Base-by-base conservation (phyloP, 1,140 invertebrate species). In the Philaenus spumarius region DNA sequence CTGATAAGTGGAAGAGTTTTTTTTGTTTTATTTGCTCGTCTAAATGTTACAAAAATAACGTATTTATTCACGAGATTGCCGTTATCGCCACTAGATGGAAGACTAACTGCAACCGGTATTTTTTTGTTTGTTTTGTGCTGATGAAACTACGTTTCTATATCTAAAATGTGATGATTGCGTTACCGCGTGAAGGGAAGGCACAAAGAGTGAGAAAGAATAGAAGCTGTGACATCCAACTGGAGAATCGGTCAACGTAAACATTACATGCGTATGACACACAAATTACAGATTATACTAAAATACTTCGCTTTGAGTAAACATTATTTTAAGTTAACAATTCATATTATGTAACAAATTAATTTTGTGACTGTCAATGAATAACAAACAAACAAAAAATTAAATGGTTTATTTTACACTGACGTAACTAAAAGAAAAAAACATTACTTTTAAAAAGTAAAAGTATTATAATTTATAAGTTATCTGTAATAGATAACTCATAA, bases 191-290 rank as follows among this genome's bases (percentile, higher is more conserved):
- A 35, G 23, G 50, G 50, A 53, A 53, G 50, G 50, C 50, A 53
- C 50, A 39, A 35, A 53, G 34, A 53, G 50, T 53, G 50, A 26
- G 26, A 30, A 30, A 30, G 26, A 30, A 30, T 30, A 30, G 3
- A 30, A 5, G 30, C 30, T 53, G 50, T 53, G 50, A 53, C 50
- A 53, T 35, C n/a, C 50, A 53, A 17, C 50, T 19, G 12, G n/a
- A n/a, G n/a, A n/a, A n/a, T n/a, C n/a, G n/a, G n/a, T n/a, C n/a
- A n/a, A n/a, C n/a, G n/a, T n/a, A n/a, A n/a, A n/a, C n/a, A n/a
- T n/a, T n/a, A n/a, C n/a, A n/a, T n/a, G n/a, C n/a, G n/a, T n/a
- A n/a, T n/a, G n/a, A n/a, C n/a, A n/a, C n/a, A n/a, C n/a, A n/a
- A n/a, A n/a, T n/a, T n/a, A n/a, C n/a, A n/a, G n/a, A n/a, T n/a